Base-by-base conservation (phyloP, 2,113 vertebrate species). In the Hypomesus transpacificus region DNA sequence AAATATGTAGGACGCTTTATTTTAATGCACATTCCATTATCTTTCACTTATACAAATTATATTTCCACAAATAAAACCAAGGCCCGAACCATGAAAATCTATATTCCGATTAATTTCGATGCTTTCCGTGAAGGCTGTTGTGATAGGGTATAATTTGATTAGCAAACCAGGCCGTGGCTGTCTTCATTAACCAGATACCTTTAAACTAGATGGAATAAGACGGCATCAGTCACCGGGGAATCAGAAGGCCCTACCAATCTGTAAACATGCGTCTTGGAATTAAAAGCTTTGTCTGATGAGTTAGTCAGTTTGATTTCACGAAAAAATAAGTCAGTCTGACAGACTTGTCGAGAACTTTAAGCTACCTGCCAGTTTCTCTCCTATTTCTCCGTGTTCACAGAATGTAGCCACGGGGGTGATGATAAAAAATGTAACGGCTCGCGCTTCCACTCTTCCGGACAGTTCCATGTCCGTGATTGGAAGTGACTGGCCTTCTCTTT, bases 401-500 rank as follows among this genome's bases (percentile, higher is more conserved):
- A 74, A 51, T 39, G 22, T 87, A 73, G 84, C 87, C 89, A 83
- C 80, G 75, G 85, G 85, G 75, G 66, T 70, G 22, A 56, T 79
- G 56, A 89, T 89, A 75, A 87, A 88, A 90, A 87, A 89, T 91
- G 87, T 82, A 90, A 82, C 75, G 7, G 50, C 3, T 21, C 46
- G 76, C 1, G 64, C 59, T 57, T 74, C 72, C 56, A 18, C 59
- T 75, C 34, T 17, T 26, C 73, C 80, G 67, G 73, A 77, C 69
- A 4, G 22, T 54, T 28, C 39, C 22, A 50, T 63, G 50, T 59
- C 61, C 71, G 60, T 70, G 66, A 77, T 72, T 34, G 53, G 61
- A 80, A 39, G 78, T 66, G 77, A 83, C 81, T 82, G 71, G 71
- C 71, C 73, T 50, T 79, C 22, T 66, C 31, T 20, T 26, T 52